Evolutionary conservation across 2,888 invertebrate species (phyloP).

Genomic region (Seira ritae): DNA sequence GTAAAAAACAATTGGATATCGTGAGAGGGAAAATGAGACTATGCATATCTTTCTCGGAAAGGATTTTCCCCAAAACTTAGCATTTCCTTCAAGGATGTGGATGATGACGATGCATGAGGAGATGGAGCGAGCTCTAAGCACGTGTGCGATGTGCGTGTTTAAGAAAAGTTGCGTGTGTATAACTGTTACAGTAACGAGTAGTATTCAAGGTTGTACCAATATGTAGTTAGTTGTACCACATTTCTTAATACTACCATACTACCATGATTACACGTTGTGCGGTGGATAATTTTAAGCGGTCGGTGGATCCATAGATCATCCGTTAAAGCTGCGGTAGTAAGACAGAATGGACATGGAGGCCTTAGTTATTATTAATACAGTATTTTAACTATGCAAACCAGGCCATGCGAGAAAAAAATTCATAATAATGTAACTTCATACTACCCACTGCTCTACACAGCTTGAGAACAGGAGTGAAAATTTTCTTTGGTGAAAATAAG

Average conservation of each 20-base stretch:
- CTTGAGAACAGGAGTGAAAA: too few relatives aligned
- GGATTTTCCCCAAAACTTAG: not conserved
- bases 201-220: conserved; percentile 9
- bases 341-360: not conserved
- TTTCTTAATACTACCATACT: not conserved
- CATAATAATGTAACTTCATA: not conserved
- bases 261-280: conserved; percentile 15
- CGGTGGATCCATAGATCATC: conserved; percentile 18
- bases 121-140: not conserved
- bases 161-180: conserved; percentile 9
- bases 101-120: not conserved
- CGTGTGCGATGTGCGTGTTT: conserved; percentile 17
- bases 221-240: not conserved
- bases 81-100: conserved; percentile 1
- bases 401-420: conserved; percentile 8
- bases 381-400: conserved; percentile 1
- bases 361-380: conserved; percentile 13
- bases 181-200: not conserved
- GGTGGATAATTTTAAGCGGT: conserved; percentile 5
- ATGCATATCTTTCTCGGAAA: not conserved
- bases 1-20: too few relatives aligned
- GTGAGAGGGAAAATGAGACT: too few relatives aligned
- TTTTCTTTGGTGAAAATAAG: not conserved
- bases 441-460: not conserved
- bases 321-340: not conserved